Conservation (phyloP, 2,797 vertebrate genomes). For the Tarsius wallacei region DNA sequence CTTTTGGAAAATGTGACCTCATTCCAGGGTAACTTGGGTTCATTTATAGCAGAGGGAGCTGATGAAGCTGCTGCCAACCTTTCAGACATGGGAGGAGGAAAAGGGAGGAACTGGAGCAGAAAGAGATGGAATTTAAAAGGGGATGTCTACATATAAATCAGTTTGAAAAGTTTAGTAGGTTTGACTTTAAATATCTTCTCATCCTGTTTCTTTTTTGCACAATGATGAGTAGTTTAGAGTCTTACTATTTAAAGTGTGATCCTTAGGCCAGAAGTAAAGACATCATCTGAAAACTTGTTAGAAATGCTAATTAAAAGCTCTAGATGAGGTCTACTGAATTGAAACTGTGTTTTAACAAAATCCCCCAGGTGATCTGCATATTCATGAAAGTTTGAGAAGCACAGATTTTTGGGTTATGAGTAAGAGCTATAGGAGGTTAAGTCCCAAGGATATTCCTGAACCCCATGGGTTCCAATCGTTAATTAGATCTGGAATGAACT, state of each 20-base stretch:
- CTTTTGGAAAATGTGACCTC: constrained; percentile 87
- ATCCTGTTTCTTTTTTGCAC: background rate
- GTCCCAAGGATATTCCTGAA: background rate
- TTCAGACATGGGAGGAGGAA: constrained; percentile 11
- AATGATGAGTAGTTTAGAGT: background rate
- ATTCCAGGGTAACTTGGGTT: constrained; percentile 76
- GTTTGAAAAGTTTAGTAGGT: background rate
- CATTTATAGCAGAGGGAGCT: constrained; percentile 65
- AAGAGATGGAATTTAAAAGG: background rate
- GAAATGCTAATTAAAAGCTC: background rate
- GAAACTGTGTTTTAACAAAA: constrained; percentile 22
- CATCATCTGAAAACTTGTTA: background rate
- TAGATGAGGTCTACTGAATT: background rate
- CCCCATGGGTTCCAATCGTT: background rate
- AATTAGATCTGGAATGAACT: background rate
- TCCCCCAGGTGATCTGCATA: background rate
- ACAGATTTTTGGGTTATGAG: background rate
- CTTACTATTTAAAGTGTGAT: background rate
- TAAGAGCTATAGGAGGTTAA: background rate
- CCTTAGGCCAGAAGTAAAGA: background rate
- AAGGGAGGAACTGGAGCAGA: background rate
- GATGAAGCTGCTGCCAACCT: constrained; percentile 46
- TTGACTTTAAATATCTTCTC: constrained; percentile 51
- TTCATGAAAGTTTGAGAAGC: background rate
- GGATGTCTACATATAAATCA: constrained; percentile 53